Percentiles rank a stretch among this genome's conserved stretches.
These are phyloP conservation scores for Ardeotis arabs DNA, from an alignment of 2,113 vertebrate species.

Conservation along the genomic window DNA sequence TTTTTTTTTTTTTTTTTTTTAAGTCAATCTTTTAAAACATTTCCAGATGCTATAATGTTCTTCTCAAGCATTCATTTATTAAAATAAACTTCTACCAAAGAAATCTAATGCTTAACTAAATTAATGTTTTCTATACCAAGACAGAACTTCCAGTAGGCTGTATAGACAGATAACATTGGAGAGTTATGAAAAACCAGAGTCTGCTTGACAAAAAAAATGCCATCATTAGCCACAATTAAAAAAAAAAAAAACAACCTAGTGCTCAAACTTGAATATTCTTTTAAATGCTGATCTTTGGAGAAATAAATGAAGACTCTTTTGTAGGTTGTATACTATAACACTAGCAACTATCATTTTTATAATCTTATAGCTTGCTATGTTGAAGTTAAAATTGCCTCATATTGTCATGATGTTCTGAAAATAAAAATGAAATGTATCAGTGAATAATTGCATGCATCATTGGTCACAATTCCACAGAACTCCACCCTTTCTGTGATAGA, in stretches of 20 bases:
- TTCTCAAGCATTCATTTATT: neutral
- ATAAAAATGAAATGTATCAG: neutral
- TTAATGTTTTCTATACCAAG: neutral
- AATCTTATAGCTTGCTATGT: neutral
- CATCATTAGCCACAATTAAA: neutral
- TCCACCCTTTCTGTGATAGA: neutral
- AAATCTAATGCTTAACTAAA: neutral
- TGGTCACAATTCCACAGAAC: neutral
- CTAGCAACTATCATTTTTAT: neutral
- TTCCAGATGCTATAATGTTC: neutral
- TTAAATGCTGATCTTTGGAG: neutral
- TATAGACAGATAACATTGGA: neutral
- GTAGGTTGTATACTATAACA: neutral
- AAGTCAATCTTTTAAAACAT: neutral
- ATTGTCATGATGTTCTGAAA: neutral
- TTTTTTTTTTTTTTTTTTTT: neutral
- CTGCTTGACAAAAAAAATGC: neutral
- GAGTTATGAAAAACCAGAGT: neutral
- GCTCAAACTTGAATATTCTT: neutral
- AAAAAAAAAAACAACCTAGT: neutral
- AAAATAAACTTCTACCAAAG: neutral
- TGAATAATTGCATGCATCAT: neutral
- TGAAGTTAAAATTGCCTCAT: neutral
- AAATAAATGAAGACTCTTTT: neutral
- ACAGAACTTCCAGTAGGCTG: neutral